Percentiles rank a stretch among this genome's conserved stretches.
Evolutionary conservation across 2,888 invertebrate species (phyloP).

Genomic region (Caenorhabditis sp.): DNA sequence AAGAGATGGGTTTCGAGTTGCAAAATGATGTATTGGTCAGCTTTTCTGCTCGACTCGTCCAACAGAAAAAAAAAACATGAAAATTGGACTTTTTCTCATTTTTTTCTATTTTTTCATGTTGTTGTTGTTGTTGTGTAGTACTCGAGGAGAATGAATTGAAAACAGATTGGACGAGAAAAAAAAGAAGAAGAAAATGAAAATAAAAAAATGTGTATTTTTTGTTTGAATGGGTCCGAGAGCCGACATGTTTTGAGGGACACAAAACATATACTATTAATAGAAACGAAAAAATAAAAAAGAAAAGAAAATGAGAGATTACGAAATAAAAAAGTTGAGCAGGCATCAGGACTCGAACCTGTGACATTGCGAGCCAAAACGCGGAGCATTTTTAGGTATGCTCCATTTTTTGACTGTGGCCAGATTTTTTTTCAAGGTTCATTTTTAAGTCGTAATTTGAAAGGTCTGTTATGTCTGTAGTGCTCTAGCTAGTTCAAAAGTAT

Average conservation of each 20-base stretch:
- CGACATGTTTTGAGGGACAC: background rate
- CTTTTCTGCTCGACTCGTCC: background rate
- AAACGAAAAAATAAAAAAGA: too few species aligned
- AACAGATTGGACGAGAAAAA: background rate
- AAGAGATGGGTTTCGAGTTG: background rate
- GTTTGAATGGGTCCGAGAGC: background rate
- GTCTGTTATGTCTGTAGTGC: too few species aligned
- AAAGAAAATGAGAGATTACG: too few species aligned
- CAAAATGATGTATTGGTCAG: conserved; percentile 6
- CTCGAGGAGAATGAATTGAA: background rate
- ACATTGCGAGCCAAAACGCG: too few species aligned
- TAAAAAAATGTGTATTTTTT: background rate
- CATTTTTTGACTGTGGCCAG: too few species aligned
- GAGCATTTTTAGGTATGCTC: too few species aligned
- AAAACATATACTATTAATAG: background rate
- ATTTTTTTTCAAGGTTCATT: too few species aligned
- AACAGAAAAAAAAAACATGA: background rate
- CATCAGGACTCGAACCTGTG: too few species aligned
- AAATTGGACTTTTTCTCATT: background rate
- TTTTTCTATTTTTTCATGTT: background rate
- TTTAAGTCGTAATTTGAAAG: too few species aligned
- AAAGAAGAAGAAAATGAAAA: background rate
- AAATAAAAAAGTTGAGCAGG: too few species aligned
- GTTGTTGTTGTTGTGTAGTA: background rate
- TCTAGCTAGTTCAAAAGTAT: too few species aligned